Evolutionary conservation across 2,797 vertebrate genomes (phyloP).

Genomic region (Peromyscus attwateri): DNA sequence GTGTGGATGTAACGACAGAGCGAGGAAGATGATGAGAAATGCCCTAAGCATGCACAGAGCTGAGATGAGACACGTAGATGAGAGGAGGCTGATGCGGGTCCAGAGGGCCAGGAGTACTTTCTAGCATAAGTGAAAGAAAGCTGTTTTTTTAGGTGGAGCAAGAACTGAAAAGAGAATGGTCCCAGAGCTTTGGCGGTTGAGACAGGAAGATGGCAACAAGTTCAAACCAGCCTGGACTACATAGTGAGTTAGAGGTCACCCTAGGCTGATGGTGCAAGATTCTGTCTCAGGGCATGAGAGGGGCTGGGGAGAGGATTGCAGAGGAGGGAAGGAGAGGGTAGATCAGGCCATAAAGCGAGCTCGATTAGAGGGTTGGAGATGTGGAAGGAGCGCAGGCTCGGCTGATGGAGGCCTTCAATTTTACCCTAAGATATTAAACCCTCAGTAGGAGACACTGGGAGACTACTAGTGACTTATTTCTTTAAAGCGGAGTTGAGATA

Average conservation of each 20-base stretch:
- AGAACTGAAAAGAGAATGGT: neutral
- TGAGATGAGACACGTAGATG: neutral
- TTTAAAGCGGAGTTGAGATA: neutral
- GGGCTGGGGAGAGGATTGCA: neutral
- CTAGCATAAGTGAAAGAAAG: neutral
- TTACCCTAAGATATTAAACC: neutral
- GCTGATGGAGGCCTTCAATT: neutral
- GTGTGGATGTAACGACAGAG: neutral
- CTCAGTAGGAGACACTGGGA: neutral
- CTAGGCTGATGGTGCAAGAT: neutral
- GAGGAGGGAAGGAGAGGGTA: neutral
- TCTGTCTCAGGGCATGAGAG: neutral
- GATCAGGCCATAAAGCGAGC: too few relatives aligned
- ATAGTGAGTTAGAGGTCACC: neutral
- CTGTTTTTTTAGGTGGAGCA: neutral
- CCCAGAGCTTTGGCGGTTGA: neutral
- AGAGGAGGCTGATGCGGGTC: neutral
- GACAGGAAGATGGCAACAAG: neutral
- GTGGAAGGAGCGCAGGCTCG: neutral
- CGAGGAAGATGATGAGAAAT: conserved; percentile 4
- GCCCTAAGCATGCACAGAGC: neutral
- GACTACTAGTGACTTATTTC: neutral
- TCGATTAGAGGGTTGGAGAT: neutral
- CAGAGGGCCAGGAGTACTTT: neutral
- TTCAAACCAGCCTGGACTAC: neutral